Evolutionary conservation across 2,888 invertebrate genomes (phyloP).

Genomic region (Lasioglossum vierecki): DNA sequence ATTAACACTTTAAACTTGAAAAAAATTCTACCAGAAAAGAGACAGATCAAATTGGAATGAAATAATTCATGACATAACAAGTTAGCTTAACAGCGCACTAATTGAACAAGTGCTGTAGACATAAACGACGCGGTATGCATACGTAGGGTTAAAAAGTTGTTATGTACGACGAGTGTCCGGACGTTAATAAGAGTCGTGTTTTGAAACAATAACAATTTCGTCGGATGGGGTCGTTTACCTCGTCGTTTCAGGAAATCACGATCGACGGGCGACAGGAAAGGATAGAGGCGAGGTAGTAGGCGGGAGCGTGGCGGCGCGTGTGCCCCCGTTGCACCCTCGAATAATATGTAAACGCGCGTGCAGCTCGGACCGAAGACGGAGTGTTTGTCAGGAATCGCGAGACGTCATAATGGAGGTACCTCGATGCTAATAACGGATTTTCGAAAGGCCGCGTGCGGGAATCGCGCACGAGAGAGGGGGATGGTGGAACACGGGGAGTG

Average conservation of each 20-base stretch:
- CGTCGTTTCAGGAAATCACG: conserved; percentile 1
- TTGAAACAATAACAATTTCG: neutral
- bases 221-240: neutral
- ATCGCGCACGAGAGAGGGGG: conserved; percentile 13
- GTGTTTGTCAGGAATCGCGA: conserved; percentile 77
- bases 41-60: neutral
- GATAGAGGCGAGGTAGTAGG: conserved; percentile 55
- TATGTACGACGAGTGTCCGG: neutral
- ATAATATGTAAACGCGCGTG: conserved; percentile 66
- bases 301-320: conserved; percentile 82
- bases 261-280: conserved; percentile 6
- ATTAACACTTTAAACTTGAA: too few relatives aligned
- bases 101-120: neutral
- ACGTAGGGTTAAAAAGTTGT: neutral
- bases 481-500: neutral
- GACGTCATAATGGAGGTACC: conserved; percentile 70
- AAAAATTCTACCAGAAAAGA: too few relatives aligned
- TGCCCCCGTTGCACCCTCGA: conserved; percentile 72
- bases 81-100: neutral
- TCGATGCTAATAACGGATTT: conserved; percentile 78
- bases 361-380: conserved; percentile 28
- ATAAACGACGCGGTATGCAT: neutral
- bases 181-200: neutral
- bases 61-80: neutral
- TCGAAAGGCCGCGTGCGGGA: conserved; percentile 71